A percentile compares a stretch with the other conserved stretches of the same genome.
Evolutionary conservation across 2,797 vertebrate genomes (phyloP).

Genomic region (Harpagifer antarcticus): DNA sequence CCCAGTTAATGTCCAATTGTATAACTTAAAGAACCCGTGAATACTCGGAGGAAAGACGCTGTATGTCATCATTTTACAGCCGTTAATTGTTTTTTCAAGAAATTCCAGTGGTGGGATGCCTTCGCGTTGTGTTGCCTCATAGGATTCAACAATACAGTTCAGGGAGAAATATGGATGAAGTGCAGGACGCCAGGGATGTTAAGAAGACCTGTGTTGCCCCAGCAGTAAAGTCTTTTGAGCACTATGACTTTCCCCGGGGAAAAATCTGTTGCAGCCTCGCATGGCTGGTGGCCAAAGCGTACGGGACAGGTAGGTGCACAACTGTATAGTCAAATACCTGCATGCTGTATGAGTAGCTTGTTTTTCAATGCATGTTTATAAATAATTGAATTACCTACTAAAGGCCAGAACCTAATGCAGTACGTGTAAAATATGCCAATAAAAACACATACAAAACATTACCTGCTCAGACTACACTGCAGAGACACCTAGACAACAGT

Average conservation of each 20-base stretch:
- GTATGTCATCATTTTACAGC: slow-evolving; percentile 18
- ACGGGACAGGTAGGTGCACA: slow-evolving; percentile 93
- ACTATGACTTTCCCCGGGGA: slow-evolving; percentile 95
- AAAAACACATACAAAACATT: no score
- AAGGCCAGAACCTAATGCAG: background rate
- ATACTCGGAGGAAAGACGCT: slow-evolving; percentile 12
- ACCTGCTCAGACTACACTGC: background rate
- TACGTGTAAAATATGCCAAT: background rate
- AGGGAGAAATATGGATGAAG: slow-evolving; percentile 90
- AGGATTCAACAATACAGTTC: slow-evolving; percentile 44
- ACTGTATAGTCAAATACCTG: slow-evolving; percentile 43
- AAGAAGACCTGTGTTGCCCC: slow-evolving; percentile 92
- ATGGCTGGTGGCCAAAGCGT: slow-evolving; percentile 97
- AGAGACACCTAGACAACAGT: background rate
- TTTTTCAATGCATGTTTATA: background rate
- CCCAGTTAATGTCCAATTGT: background rate
- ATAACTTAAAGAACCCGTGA: slow-evolving; percentile 28
- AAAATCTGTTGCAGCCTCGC: slow-evolving; percentile 96
- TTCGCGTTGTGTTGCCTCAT: slow-evolving; percentile 53
- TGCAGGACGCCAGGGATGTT: slow-evolving; percentile 86
- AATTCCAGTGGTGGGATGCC: slow-evolving; percentile 82
- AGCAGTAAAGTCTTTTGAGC: slow-evolving; percentile 94
- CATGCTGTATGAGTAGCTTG: slow-evolving; percentile 4
- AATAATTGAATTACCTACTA: no score
- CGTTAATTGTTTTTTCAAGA: slow-evolving; percentile 48